phyloP scores from a whole-genome alignment of 2,888 invertebrate species.

The Synergus laeviventris region DNA sequence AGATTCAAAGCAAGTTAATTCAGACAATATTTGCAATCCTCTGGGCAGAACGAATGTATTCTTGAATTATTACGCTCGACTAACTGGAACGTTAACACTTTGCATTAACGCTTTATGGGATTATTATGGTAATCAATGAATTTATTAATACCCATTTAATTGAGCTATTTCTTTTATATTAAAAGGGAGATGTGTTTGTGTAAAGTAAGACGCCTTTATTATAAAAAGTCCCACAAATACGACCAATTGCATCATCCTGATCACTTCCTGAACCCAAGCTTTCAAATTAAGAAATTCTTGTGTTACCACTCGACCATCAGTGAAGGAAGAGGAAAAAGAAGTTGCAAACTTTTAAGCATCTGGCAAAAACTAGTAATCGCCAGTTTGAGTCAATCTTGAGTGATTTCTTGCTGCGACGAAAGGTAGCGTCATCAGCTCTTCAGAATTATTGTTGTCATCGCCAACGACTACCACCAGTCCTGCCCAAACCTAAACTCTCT shows the following conservation, averaged over 20 bases:
- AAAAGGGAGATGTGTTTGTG: no score
- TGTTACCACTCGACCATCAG: slow-evolving; percentile 20
- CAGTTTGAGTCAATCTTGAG: slow-evolving; percentile 39
- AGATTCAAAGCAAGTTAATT: neutral
- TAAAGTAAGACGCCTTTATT: no score
- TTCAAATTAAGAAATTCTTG: slow-evolving; percentile 33
- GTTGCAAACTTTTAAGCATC: slow-evolving; percentile 25
- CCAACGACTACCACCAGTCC: slow-evolving; percentile 48
- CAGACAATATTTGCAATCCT: neutral
- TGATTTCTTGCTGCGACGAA: slow-evolving; percentile 54
- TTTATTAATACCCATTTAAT: slow-evolving; percentile 14
- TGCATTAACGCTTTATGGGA: no score
- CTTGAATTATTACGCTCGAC: neutral
- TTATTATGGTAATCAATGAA: neutral
- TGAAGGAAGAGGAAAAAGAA: slow-evolving; percentile 10
- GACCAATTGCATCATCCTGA: neutral
- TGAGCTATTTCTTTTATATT: slow-evolving; percentile 10
- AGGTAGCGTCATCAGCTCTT: slow-evolving; percentile 46
- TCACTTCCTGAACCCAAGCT: neutral
- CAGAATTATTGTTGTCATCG: slow-evolving; percentile 54
- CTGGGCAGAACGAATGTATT: neutral
- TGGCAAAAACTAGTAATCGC: slow-evolving; percentile 26
- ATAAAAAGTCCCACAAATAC: neutral
- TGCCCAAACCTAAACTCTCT: slow-evolving; percentile 59
- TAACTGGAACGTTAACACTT: slow-evolving; percentile 26